A percentile compares a stretch with the other conserved stretches of the same genome.
Evolutionary conservation across 2,113 vertebrate species (phyloP).

Genomic region (Neotragus moschatus): DNA sequence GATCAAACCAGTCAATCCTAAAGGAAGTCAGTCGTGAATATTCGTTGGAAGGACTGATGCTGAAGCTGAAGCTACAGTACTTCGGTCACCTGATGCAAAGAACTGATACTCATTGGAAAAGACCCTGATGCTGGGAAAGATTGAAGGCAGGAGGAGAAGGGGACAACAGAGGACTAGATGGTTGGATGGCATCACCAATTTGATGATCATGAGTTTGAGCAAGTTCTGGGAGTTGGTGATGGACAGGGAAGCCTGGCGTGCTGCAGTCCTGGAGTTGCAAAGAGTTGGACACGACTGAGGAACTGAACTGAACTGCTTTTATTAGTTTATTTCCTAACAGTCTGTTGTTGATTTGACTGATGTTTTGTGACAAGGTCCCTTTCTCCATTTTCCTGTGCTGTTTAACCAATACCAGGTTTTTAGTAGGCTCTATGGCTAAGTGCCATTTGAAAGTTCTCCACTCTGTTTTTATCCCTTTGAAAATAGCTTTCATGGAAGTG

Average conservation of each 20-base stretch:
- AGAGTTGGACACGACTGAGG: background rate
- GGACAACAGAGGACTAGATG: background rate
- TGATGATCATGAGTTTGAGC: background rate
- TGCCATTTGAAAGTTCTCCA: background rate
- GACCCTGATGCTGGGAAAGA: background rate
- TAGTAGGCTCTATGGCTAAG: background rate
- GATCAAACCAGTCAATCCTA: background rate
- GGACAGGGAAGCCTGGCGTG: background rate
- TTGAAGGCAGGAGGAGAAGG: background rate
- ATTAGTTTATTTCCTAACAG: conserved; percentile 45
- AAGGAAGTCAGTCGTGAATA: background rate
- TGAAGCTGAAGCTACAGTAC: background rate
- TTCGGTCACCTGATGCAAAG: background rate
- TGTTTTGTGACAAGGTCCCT: conserved; percentile 44
- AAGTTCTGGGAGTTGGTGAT: background rate
- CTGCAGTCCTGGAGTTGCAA: background rate
- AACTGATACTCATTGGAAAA: background rate
- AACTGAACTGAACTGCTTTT: background rate
- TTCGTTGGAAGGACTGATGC: background rate
- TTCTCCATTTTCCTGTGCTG: conserved; percentile 11
- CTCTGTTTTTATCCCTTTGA: background rate
- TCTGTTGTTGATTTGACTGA: conserved; percentile 51
- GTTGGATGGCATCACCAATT: background rate
- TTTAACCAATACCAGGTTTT: conserved; percentile 51
- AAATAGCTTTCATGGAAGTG: background rate